Evolutionary conservation across 2,888 invertebrate genomes (phyloP), one percentile per base, ranked within the genome.

Genomic region (Eupithecia subfuscata): DNA sequence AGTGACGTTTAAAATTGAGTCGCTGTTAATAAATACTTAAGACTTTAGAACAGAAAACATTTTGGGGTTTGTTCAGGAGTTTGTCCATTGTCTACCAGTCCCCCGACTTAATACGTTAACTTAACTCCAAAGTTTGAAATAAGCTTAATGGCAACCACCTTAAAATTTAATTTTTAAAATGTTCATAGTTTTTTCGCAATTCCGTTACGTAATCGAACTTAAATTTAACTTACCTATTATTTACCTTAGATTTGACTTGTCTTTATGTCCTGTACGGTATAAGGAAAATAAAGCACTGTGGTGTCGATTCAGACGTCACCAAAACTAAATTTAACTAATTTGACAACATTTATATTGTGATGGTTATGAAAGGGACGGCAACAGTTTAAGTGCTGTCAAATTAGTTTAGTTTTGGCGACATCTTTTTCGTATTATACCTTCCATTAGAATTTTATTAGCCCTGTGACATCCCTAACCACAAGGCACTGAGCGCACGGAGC

Each of bases 401-500:
- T 34, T 34, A 34, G 6, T 34, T 34, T 2, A 34, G 34, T 34
- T 40, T 40, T 40, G 9, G 8, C 2, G 6, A 9, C 8, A 40
- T 40, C 40, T 40, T 2, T 48, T 48, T 48, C 16, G 18, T 52
- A n/a, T n/a, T 52, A 22, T 56, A 56, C 3, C 12, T 56, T 22
- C 1, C 12, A 60, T 25, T 25, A 25, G 25, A 60, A 60, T 60
- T 45, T 45, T n/a, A 43, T 34, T 30, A 30, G 30, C 22, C 12
- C 9, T 60, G 12, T 63, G 60, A 11, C 79, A 80, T 2, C 82
- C 82, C 79, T 82, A 76, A 34, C 40, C 69, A 70, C 43, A 75
- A 72, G 72, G 72, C 77, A 75, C 69, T 52, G 75, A 71, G 82
- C 80, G 79, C 78, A 77, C 70, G 77, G 82, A 79, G 79, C 80